Evolutionary conservation across 92 coral and sea anemone genomes (phyloP), one percentile per base, ranked within the genome.

Genomic region (Bergia puertoricense): DNA sequence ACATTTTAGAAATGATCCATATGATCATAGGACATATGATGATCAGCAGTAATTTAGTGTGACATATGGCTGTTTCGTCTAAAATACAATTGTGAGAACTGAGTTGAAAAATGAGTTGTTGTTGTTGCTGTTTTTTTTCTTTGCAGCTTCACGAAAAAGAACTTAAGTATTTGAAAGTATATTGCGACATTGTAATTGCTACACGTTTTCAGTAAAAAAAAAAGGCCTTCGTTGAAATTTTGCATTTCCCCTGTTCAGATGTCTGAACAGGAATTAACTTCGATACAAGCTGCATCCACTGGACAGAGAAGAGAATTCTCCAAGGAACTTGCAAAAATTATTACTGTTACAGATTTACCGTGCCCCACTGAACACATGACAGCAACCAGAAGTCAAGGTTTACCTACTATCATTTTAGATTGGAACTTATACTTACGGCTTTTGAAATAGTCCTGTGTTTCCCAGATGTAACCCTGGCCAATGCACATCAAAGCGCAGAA

Each of bases 381-480:
- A 65, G 42, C 75, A 56, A 36, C 39, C 16, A 40, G 23, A 39
- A 15, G 14, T 8, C 15, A 82, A 20, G 51, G 8, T 59, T 56
- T 62, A 10, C 30, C 50, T 62, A 80, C 67, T 3, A 57, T 51
- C 36, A 13, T 7, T 78, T 78, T 5, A 18, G 6, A 20, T 78
- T 45, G 37, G 30, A 82, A 46, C 44, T 51, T 39, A 4, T 62
- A 82, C 86, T 82, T 66, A 82, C 86, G 51, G 37, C 22, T 40
- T 36, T 82, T 38, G 18, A 62, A 82, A 20, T 15, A 39, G 10
- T 82, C 40, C 15, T 8, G 37, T 8, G 74, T 82, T 67, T 82
- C 86, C 86, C 86, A 82, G 8, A 82, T 82, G 76, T 62, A 65
- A 43, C 75, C 44, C 44, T 82, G 74, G 86, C 38, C 37, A 40